Evolutionary conservation across 1,140 invertebrate species (phyloP).

Genomic region (Saccostrea cuccullata): DNA sequence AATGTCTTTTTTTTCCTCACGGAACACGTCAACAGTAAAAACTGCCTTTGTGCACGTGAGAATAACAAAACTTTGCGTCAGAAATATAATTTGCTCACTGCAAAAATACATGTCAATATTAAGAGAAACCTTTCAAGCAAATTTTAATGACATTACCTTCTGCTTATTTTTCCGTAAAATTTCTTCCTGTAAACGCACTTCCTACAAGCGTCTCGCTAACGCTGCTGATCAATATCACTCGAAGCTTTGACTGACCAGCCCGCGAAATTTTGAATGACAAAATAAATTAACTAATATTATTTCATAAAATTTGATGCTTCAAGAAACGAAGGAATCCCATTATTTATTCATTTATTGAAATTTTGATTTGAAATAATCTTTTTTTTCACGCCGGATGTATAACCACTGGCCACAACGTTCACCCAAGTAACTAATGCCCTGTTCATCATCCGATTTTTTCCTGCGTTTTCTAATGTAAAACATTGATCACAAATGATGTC

Average conservation of each 20-base stretch:
- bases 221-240: not conserved
- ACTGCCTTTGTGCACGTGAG: not conserved
- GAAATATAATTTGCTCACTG: not conserved
- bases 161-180: not conserved
- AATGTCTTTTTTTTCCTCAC: not conserved
- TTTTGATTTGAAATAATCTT: too few relatives aligned
- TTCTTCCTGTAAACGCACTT: not conserved
- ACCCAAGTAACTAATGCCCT: too few relatives aligned
- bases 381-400: too few relatives aligned
- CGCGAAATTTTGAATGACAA: not conserved
- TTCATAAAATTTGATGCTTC: too few relatives aligned
- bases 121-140: not conserved
- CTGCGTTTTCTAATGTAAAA: too few relatives aligned
- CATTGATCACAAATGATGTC: too few relatives aligned
- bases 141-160: conserved; percentile 11
- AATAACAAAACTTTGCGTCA: not conserved
- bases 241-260: not conserved
- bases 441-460: too few relatives aligned
- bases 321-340: too few relatives aligned
- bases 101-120: not conserved
- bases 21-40: not conserved
- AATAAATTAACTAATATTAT: too few relatives aligned
- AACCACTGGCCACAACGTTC: too few relatives aligned
- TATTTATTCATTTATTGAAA: too few relatives aligned
- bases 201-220: not conserved